Base-by-base conservation (phyloP, 2,888 invertebrate genomes). In the Zygaena filipendulae region DNA sequence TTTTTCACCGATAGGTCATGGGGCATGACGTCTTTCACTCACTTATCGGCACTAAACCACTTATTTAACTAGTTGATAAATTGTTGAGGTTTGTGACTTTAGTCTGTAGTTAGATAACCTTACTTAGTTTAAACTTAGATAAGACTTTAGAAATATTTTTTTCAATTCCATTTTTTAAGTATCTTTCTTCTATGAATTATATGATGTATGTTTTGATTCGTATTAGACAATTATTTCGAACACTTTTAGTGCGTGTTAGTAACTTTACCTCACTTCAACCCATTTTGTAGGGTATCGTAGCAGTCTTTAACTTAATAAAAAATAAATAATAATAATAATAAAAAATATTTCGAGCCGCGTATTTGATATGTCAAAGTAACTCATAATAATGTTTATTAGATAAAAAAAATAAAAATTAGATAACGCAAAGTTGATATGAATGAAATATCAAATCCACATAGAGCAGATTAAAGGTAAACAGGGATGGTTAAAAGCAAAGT, bases 311-410 rank as follows among this genome's bases (percentile, higher is more conserved):
- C n/a, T n/a, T n/a, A n/a, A n/a, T n/a, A n/a, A n/a, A n/a, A n/a
- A n/a, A n/a, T n/a, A n/a, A n/a, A n/a, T n/a, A n/a, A n/a, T n/a
- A n/a, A n/a, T n/a, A n/a, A n/a, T 62, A 64, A 66, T 51, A 64
- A 67, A 63, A n/a, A 63, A 72, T 55, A 74, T 71, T 75, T 77
- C 75, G 79, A 79, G 79, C 79, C 79, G 79, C 79, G 79, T 79
- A 68, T 66, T 72, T 68, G 61, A 79, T 79, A 79, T 79, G 79
- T 79, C 75, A 79, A 77, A 74, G 77, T 77, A 77, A 75, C 47
- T 66, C 74, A 74, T 74, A 58, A 75, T 74, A 70, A 74, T 69
- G 64, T 60, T 64, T 66, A 67, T 70, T 71, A 77, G 72, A 59
- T 75, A 69, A 59, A 50, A 43, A 67, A 59, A 59, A 70, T 56